Evolutionary conservation across 2,888 invertebrate genomes (phyloP).

Genomic region (Amiota minor): DNA sequence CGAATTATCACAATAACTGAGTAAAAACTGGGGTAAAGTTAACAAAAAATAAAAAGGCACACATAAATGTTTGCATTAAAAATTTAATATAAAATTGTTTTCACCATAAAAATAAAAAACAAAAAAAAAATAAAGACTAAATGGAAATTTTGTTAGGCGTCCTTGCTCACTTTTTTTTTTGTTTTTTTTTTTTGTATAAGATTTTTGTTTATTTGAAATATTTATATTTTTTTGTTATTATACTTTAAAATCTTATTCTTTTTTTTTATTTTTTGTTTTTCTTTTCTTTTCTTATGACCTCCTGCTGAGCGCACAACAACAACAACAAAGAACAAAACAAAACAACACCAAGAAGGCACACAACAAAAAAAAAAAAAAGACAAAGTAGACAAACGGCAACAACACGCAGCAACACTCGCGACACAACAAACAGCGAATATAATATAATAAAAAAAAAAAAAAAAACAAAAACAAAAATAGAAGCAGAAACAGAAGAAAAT

Average conservation of each 20-base stretch:
- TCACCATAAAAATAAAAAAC: no score
- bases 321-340: slow-evolving; percentile 15
- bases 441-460: slow-evolving; percentile 26
- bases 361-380: slow-evolving; percentile 37
- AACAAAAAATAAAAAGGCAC: no score
- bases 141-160: not conserved
- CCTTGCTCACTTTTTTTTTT: not conserved
- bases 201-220: not conserved
- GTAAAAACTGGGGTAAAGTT: no score
- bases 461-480: slow-evolving; percentile 17
- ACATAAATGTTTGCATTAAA: no score
- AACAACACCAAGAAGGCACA: slow-evolving; percentile 36
- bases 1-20: no score
- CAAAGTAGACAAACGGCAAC: slow-evolving; percentile 34
- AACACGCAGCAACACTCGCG: slow-evolving; percentile 34
- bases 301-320: slow-evolving; percentile 31
- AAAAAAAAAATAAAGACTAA: not conserved
- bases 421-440: slow-evolving; percentile 33
- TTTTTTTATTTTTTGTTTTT: not conserved
- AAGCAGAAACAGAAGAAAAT: slow-evolving; percentile 28
- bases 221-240: no score
- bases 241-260: no score
- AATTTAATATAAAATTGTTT: not conserved
- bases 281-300: no score
- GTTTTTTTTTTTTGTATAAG: not conserved